Conservation (phyloP, 2,113 vertebrate species). For the Otocyon megalotis region DNA sequence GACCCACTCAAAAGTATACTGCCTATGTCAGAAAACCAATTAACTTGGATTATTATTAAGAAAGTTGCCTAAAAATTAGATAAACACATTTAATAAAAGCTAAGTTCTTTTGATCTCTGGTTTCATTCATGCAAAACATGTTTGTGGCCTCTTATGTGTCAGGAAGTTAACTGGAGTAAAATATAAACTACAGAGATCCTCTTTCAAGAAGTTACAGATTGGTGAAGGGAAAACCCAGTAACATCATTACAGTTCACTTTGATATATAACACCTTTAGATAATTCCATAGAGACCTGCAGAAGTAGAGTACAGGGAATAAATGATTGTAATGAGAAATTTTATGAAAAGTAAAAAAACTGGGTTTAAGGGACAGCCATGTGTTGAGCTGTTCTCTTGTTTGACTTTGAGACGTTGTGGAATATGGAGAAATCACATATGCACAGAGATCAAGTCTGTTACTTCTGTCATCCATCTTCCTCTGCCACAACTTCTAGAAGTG, state of each 20-base stretch:
- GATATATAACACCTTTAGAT: not conserved
- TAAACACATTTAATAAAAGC: conserved; percentile 16
- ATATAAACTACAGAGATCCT: not conserved
- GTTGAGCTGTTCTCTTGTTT: not conserved
- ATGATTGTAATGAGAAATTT: not conserved
- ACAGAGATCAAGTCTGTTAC: not conserved
- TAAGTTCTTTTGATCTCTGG: not conserved
- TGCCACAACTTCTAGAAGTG: not conserved
- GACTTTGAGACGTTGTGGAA: not conserved
- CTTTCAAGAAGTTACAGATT: not conserved
- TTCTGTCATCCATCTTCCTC: not conserved
- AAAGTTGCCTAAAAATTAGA: conserved; percentile 57
- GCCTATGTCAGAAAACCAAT: not conserved
- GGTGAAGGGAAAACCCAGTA: not conserved
- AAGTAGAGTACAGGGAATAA: not conserved
- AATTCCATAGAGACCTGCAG: not conserved
- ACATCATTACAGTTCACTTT: not conserved
- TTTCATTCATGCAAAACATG: not conserved
- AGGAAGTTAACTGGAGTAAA: not conserved
- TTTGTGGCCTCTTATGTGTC: not conserved
- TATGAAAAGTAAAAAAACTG: not conserved
- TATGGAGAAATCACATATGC: not conserved
- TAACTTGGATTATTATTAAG: not conserved
- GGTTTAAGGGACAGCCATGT: not conserved
- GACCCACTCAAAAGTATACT: conserved; percentile 10